phyloP scores from a whole-genome alignment of 2,888 invertebrate genomes.

The Dicranocentrus wangi region DNA sequence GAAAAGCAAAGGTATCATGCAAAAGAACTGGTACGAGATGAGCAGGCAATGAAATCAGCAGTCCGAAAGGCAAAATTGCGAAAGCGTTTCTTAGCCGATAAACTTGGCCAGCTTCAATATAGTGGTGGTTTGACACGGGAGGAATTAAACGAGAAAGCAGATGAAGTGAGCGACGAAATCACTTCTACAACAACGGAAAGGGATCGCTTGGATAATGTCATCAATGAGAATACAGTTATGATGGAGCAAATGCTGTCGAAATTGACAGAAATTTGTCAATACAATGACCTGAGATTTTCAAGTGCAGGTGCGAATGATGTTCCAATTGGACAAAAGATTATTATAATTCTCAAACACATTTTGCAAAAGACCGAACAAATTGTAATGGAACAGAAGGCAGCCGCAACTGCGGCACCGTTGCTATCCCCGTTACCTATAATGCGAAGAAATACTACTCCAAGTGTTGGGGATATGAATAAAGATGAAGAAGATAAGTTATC shows the following conservation, averaged over 20 bases:
- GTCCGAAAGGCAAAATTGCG: slow-evolving; percentile 70
- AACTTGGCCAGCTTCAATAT: slow-evolving; percentile 70
- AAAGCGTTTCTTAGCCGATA: slow-evolving; percentile 70
- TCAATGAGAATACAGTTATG: slow-evolving; percentile 58
- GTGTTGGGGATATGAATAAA: background rate
- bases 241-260: slow-evolving; percentile 71
- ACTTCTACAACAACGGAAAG: slow-evolving; percentile 47
- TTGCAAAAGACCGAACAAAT: slow-evolving; percentile 58
- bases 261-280: slow-evolving; percentile 67
- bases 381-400: slow-evolving; percentile 56
- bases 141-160: slow-evolving; percentile 65
- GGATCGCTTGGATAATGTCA: slow-evolving; percentile 57
- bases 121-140: slow-evolving; percentile 70
- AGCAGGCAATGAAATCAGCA: slow-evolving; percentile 66
- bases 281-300: slow-evolving; percentile 60
- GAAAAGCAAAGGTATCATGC: slow-evolving; percentile 69
- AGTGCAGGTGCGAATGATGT: slow-evolving; percentile 5
- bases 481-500: slow-evolving; percentile 31
- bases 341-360: slow-evolving; percentile 58
- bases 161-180: slow-evolving; percentile 62
- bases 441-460: slow-evolving; percentile 11
- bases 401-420: slow-evolving; percentile 9
- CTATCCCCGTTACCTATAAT: slow-evolving; percentile 32
- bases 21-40: slow-evolving; percentile 65
- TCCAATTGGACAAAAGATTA: slow-evolving; percentile 51